phyloP scores from a whole-genome alignment of 1,140 invertebrate genomes.

The Pararge aegeria region DNA sequence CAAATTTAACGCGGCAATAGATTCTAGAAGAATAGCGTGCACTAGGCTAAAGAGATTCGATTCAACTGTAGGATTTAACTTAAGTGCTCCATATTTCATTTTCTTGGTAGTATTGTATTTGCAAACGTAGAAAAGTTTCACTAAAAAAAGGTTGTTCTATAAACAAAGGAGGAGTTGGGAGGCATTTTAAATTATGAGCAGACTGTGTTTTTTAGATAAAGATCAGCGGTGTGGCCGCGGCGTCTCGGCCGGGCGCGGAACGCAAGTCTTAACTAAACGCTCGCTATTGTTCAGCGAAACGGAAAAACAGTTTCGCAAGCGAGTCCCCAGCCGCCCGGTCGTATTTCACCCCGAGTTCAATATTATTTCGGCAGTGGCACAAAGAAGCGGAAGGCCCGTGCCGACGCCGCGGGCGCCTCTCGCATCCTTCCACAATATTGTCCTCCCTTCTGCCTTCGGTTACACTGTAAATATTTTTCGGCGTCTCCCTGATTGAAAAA shows the following conservation, averaged over 20 bases:
- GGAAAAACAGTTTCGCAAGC: constrained; percentile 69
- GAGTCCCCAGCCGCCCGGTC: constrained; percentile 49
- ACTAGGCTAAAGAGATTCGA: constrained; percentile 39
- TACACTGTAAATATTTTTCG: constrained; percentile 77
- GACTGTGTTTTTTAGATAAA: constrained; percentile 29
- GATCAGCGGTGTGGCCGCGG: constrained; percentile 20
- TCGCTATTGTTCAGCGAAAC: constrained; percentile 63
- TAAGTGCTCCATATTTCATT: constrained; percentile 27
- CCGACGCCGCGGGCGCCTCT: constrained; percentile 58
- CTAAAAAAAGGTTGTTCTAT: constrained; percentile 10
- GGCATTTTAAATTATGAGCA: constrained; percentile 15
- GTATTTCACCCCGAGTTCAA: constrained; percentile 74
- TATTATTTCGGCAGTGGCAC: constrained; percentile 74
- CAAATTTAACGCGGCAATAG: constrained; percentile 64
- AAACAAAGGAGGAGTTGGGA: constrained; percentile 17
- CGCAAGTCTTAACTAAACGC: constrained; percentile 55
- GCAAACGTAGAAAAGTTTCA: neutral
- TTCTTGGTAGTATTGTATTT: neutral
- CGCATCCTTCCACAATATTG: constrained; percentile 72
- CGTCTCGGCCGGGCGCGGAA: constrained; percentile 36
- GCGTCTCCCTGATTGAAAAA: constrained; percentile 73
- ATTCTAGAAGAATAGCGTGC: constrained; percentile 49
- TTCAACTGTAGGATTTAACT: constrained; percentile 42
- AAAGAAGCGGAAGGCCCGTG: constrained; percentile 68
- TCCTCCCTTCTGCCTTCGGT: constrained; percentile 68